A percentile compares a stretch with the other conserved stretches of the same genome.
These are phyloP conservation scores for Pelmatolapia mariae DNA, from an alignment of 2,113 vertebrate species.

Conservation along the genomic window DNA sequence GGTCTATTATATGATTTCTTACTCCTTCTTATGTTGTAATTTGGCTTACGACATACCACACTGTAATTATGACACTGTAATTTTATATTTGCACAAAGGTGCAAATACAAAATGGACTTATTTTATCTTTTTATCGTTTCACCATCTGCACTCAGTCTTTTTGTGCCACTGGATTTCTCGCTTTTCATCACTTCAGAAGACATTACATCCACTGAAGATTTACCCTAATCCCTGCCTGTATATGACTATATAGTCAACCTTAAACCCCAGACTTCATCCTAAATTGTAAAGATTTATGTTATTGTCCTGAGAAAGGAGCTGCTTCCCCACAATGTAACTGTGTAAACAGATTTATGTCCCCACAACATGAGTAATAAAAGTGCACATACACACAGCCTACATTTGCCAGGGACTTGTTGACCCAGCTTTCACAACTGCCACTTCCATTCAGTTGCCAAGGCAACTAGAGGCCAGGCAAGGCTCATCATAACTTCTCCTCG, in stretches of 20 bases:
- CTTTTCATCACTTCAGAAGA: not conserved
- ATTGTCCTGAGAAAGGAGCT: not conserved
- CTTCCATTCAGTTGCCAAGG: conserved; percentile 30
- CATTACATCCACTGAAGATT: not conserved
- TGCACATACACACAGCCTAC: not conserved
- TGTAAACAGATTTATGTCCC: not conserved
- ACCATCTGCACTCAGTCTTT: not conserved
- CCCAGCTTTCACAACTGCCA: conserved; percentile 8
- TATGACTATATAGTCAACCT: not conserved
- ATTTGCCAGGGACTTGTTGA: conserved; percentile 2
- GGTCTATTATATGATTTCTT: not conserved
- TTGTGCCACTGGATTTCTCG: not conserved
- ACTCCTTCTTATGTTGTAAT: not conserved
- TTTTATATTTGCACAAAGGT: not conserved
- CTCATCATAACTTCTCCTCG: not conserved
- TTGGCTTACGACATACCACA: not conserved
- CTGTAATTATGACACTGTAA: not conserved
- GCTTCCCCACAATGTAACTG: not conserved
- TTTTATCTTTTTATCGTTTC: not conserved
- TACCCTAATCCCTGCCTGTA: not conserved
- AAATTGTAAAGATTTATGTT: not conserved
- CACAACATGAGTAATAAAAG: not conserved
- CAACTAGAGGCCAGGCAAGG: not conserved
- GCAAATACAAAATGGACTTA: not conserved
- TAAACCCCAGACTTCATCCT: not conserved